phyloP scores from a whole-genome alignment of 2,797 vertebrate genomes.

The Aeoliscus strigatus region DNA sequence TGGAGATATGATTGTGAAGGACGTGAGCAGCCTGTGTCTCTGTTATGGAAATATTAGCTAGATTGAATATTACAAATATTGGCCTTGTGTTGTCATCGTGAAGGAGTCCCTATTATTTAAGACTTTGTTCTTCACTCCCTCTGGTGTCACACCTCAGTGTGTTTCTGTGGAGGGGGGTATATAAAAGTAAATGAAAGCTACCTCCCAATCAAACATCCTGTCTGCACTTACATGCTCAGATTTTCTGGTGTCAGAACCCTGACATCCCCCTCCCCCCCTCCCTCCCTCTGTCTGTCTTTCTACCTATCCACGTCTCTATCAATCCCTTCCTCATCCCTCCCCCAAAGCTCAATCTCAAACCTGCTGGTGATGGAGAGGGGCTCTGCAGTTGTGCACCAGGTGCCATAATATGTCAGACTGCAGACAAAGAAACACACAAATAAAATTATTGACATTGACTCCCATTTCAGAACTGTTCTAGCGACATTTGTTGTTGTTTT shows the following conservation, averaged over 20 bases:
- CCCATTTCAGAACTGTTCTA: too few species aligned
- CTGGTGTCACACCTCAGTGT: background rate
- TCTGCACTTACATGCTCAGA: conserved; percentile 42
- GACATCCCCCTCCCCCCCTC: background rate
- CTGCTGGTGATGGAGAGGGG: conserved; percentile 59
- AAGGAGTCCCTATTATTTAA: conserved; percentile 36
- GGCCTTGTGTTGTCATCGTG: conserved; percentile 30
- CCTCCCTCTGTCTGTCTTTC: conserved; percentile 44
- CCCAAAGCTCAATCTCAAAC: conserved; percentile 69
- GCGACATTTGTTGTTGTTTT: conserved; percentile 5
- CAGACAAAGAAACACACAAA: conserved; percentile 48
- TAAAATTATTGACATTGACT: too few species aligned
- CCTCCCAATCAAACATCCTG: conserved; percentile 29
- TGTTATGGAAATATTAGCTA: conserved; percentile 39
- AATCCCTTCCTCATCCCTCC: conserved; percentile 31
- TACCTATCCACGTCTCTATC: conserved; percentile 35
- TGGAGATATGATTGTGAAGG: conserved; percentile 20
- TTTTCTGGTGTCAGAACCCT: conserved; percentile 49
- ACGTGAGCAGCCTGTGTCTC: conserved; percentile 15
- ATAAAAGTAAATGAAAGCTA: conserved; percentile 18
- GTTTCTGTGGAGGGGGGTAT: conserved; percentile 3
- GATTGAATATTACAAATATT: conserved; percentile 44
- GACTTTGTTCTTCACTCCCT: conserved; percentile 25
- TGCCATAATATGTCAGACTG: conserved; percentile 62
- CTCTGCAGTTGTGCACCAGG: conserved; percentile 52